Evolutionary conservation across 1,140 invertebrate species (phyloP), one percentile per base, ranked within the genome.

Genomic region (Brachionus rubens): DNA sequence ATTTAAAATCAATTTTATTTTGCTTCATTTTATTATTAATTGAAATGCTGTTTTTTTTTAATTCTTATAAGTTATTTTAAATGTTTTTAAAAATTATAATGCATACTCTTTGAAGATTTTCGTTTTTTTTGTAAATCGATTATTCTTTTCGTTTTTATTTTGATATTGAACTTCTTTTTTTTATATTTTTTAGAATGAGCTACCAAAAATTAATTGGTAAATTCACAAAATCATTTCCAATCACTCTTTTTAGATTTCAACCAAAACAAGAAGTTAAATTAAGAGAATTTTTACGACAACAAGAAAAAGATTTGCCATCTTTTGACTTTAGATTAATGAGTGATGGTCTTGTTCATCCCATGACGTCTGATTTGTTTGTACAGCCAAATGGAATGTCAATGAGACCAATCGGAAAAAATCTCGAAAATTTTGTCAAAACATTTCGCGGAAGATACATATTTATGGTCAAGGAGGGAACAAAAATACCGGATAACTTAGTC

Each of bases 211-310:
- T 59, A 14, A 6, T 59, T 16, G 54, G 54, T n/a, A 59, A 30
- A 59, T 59, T 33, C 36, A 16, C 54, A 59, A 59, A 59, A 59
- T 1, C 54, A 3, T 59, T 65, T 65, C 40, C 59, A 14, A 43
- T 43, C 41, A 46, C 59, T 9, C 40, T 65, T 43, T 65, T 43
- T 43, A 21, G 40, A 24, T 4, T 65, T 3, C 59, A 65, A 43
- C 3, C 59, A 28, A 24, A n/a, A 24, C 0, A 9, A 14, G 36
- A 65, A 43, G 59, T 43, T 6, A 41, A 65, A 65, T 43, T 65
- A 65, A 65, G 40, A 65, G 33, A 65, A 26, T 65, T 65, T 43
- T 14, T 65, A 24, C 33, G 59, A 14, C 59, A 65, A 24, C 59
- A 65, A 24, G 19, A 21, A 41, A 65, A 65, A 26, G 43, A 65